Evolutionary conservation across 2,113 vertebrate genomes (phyloP).

Genomic region (Podarcis raffonei): DNA sequence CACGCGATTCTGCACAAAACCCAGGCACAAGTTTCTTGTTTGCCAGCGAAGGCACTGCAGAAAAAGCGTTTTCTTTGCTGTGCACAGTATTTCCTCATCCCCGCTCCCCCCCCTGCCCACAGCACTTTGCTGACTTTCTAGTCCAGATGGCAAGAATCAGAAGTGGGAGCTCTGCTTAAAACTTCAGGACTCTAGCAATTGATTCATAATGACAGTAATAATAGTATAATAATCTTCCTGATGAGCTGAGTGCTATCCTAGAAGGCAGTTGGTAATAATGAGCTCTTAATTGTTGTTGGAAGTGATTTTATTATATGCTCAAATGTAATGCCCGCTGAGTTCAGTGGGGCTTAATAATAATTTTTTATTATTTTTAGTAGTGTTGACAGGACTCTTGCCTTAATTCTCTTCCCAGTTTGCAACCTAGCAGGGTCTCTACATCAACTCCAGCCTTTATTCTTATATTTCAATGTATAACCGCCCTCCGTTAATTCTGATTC

Average conservation of each 20-base stretch:
- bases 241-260: not conserved
- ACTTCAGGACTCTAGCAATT: not conserved
- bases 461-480: not conserved
- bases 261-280: not conserved
- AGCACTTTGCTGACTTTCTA: not conserved
- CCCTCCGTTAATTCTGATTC: not conserved
- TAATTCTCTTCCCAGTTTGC: not conserved
- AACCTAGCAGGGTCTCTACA: not conserved
- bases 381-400: not conserved
- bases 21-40: not conserved
- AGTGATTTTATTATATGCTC: not conserved
- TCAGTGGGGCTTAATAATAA: not conserved
- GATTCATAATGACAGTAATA: not conserved
- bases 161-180: not conserved
- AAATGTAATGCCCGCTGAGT: not conserved
- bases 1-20: not conserved
- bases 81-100: not conserved
- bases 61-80: not conserved
- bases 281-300: not conserved
- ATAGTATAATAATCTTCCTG: not conserved
- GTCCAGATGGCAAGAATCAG: not conserved
- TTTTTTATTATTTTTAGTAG: too few relatives aligned
- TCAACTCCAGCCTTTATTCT: not conserved
- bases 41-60: not conserved
- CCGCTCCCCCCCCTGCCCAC: not conserved